Evolutionary conservation across 2,113 vertebrate species (phyloP).

Genomic region (Neolamprologus modestus): DNA sequence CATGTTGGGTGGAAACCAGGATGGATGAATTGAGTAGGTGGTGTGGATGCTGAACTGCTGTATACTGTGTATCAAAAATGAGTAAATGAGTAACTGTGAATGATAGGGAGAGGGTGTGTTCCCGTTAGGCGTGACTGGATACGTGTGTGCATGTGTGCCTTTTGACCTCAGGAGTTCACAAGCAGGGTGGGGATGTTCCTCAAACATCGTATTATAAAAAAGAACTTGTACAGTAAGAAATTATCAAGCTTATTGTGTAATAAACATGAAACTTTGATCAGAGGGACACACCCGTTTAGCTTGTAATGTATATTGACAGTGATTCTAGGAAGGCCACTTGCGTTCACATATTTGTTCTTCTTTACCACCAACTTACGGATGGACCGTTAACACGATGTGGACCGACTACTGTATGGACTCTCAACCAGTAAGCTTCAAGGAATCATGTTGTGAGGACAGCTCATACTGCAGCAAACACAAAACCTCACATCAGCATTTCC

Average conservation of each 20-base stretch:
- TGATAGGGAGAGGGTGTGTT: constrained; percentile 41
- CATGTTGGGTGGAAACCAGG: background rate
- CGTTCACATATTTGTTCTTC: background rate
- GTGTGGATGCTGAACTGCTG: background rate
- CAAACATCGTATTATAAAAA: background rate
- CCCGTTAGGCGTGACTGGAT: background rate
- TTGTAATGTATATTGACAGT: background rate
- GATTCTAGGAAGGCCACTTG: background rate
- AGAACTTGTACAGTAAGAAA: background rate
- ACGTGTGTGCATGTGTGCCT: background rate
- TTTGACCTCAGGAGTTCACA: constrained; percentile 11
- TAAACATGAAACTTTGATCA: constrained; percentile 28
- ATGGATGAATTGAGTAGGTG: background rate
- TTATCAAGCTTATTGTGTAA: background rate
- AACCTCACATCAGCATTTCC: background rate
- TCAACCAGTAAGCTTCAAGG: background rate
- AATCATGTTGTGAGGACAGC: background rate
- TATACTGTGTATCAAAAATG: constrained; percentile 7
- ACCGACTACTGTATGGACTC: accelerated
- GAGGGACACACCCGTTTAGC: background rate
- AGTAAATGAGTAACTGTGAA: constrained; percentile 51
- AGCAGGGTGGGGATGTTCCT: constrained; percentile 40
- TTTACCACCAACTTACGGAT: background rate
- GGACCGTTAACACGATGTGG: background rate
- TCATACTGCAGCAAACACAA: background rate